Base-by-base conservation (phyloP, 2,113 vertebrate species). In the Nycticorax nycticorax region DNA sequence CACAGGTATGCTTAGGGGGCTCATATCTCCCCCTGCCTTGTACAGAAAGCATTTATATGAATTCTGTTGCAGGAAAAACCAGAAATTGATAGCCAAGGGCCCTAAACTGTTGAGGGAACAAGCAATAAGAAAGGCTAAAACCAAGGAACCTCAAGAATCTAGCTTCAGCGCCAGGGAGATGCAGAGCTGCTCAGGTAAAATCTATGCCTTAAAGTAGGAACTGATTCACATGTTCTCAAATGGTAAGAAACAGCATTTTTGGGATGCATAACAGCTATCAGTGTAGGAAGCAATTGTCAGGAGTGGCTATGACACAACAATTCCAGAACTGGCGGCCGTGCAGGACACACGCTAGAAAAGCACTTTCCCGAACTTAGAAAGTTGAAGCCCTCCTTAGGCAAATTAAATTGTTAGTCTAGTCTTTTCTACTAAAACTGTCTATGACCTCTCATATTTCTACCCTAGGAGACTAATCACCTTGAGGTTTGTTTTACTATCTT, bases 291-390 rank as follows among this genome's bases (percentile, higher is more conserved):
- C 8, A 69, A 13, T 14, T 82, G 8, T 48, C 18, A 81, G 60
- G 22, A 37, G 13, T 35, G 20, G 10, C 12, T 23, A n/a, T 37
- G 27, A 7, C 28, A 74, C 48, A 72, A 13, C 50, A 43, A 64
- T 39, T 67, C n/a, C 48, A 55, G 39, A 81, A 59, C 18, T 82
- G 55, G 24, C 3, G 6, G n/a, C 32, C 35, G 14, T 39, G 19
- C 6, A 50, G 47, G 32, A 19, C 3, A 56, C 12, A 4, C 8
- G 23, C 55, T 43, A 77, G 63, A 64, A 82, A 78, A 84, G 15
- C 18, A 32, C 20, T 28, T 69, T 26, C 24, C 10, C 0, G 0
- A 55, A n/a, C 4, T 39, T 41, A 55, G 19, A 45, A 83, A 52
- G 32, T 6, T n/a, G 24, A 82, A 82, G 8, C 15, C 32, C 12